Evolutionary conservation across 2,888 invertebrate species (phyloP), one percentile per base, ranked within the genome.

Genomic region (Pandemis cinnamomeana): DNA sequence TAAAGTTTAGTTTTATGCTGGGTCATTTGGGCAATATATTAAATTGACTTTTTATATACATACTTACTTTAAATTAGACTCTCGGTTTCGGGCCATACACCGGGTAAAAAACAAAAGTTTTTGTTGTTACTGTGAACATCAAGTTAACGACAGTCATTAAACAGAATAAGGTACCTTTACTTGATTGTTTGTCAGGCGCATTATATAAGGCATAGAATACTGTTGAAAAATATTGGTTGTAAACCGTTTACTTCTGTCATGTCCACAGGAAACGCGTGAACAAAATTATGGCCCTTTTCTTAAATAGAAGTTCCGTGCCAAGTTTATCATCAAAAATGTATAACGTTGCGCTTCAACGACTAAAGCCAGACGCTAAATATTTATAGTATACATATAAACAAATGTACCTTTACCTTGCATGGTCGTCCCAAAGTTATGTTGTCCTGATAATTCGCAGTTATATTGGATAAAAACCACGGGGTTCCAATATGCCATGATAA

Each of bases 401-500:
- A 2, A 36, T 20, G 20, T 20, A 20, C 20, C 20, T 20, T 2
- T 36, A 36, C 27, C 27, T 36, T 36, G 27, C 27, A 11, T 58
- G 27, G 58, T 55, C 15, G 15, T 20, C 3, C 27, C 27, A 55
- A 5, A 58, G 27, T 27, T 27, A 27, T 11, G 2, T 58, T 58
- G 27, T 27, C 58, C 11, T n/a, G 8, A 58, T 58, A 58, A 58
- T 27, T 36, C 58, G 58, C 27, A 27, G 11, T 27, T 58, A n/a
- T 58, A 58, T 58, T 20, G 58, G 27, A 10, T 10, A 27, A 58
- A 46, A 36, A 5, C 48, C 68, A 60, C 46, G 69, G 61, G 61
- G 61, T 61, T 58, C 61, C 61, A 51, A 69, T 69, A 69, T 61
- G 41, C 15, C 15, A 60, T 51, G 61, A 69, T 69, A 48, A 48